Base-by-base conservation (phyloP, 2,113 vertebrate species). In the Falco punctatus region DNA sequence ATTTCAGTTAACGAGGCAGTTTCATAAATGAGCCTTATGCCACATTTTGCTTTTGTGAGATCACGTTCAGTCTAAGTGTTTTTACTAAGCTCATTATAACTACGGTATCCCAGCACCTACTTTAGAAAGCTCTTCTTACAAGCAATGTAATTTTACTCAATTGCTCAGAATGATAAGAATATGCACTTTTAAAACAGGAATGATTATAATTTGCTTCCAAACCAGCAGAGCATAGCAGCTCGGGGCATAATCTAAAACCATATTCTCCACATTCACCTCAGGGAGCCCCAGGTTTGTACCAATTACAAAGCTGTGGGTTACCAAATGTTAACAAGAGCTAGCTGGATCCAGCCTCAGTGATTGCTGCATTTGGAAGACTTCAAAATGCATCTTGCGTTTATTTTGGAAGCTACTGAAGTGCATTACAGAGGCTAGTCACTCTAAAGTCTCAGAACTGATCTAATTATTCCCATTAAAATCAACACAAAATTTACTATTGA, bases 81-180 rank as follows among this genome's bases (percentile, higher is more conserved):
- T 96, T 93, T 54, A 81, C 88, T 90, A 75, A 75, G 57, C 52
- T 86, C 48, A 52, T 96, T 92, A 75, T 84, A 86, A 64, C 33
- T 46, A 46, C 27, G 35, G 44, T 79, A 82, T 81, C 11, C 55
- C n/a, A 73, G 78, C 17, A 93, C 14, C 7, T 58, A 24, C 74
- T 92, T 88, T 38, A 59, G 48, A 80, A 62, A 85, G 65, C 62
- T 77, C 15, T 84, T 70, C 52, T 88, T 93, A 18, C 23, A 54
- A 67, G 69, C 24, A 55, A 32, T 38, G 19, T 28, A 17, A 70
- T 94, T 92, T 90, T 61, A 77, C 30, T 74, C 38, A 89, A 18
- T 52, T 75, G 55, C 61, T 81, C 70, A 84, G 40, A 89, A 92
- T 3, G 11, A 48, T 40, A 81, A 72, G 59, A 72, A 90, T 42